Base-by-base conservation (phyloP, 2,113 vertebrate genomes). In the Brevimyrus niger region DNA sequence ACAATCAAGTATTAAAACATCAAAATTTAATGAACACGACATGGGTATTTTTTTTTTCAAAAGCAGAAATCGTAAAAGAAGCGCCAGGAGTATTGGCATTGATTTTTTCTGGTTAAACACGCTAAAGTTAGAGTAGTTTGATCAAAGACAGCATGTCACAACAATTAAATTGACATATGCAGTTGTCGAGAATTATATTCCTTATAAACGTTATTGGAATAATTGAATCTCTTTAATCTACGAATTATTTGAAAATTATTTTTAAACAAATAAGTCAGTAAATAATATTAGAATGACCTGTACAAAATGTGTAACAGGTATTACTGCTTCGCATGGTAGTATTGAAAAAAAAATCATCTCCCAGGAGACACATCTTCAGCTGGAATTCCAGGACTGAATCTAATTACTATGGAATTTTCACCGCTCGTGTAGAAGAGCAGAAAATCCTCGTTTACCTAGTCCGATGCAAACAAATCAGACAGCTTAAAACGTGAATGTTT, bases 311-410 rank as follows among this genome's bases (percentile, higher is more conserved):
- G 82, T 48, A 85, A 48, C 82, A 85, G 82, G 82, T 85, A 27
- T 15, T 27, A 47, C 83, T 47, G 73, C 35, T 2, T 80, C 73
- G 73, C 73, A 15, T 42, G 15, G 35, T 38, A 80, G 35, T 38
- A 19, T 8, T 42, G 31, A 44, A 84, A 44, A 80, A 48, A 84
- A 84, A 84, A 84, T 84, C 19, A 84, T 47, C 38, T 44, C 38
- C 38, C 38, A 47, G 23, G 38, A 47, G 42, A 84, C 82, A 23
- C 82, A n/a, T 44, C 44, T 84, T 23, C 44, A n/a, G 23, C 38
- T 84, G 38, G 82, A 84, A 84, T 84, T 84, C 82, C 82, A 47
- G 82, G 38, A 84, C 38, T 84, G 82, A 44, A 84, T 47, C 44
- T 84, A 84, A 46, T 84, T 84, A 84, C 42, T 84, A 23, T 84